A percentile compares a stretch with the other conserved stretches of the same genome.
Conservation (phyloP, 2,888 invertebrate genomes). For the Panzeria rudis region DNA sequence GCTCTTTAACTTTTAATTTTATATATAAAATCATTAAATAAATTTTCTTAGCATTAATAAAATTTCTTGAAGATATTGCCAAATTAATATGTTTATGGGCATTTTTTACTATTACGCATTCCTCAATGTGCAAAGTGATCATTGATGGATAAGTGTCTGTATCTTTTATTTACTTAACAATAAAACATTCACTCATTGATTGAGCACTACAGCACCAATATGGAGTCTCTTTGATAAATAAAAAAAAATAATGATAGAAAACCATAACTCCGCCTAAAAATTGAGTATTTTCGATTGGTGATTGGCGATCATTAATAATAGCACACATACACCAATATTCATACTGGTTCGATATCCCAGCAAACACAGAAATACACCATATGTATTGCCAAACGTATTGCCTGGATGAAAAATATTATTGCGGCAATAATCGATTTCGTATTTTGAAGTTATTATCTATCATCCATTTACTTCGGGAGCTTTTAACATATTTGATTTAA, state of each 20-base stretch:
- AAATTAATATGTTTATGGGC: conserved; percentile 19
- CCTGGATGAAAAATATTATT: too few species aligned
- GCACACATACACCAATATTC: not conserved
- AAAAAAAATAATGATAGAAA: not conserved
- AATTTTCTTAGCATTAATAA: not conserved
- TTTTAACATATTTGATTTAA: too few species aligned
- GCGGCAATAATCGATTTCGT: too few species aligned
- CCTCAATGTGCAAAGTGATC: not conserved
- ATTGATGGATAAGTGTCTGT: not conserved
- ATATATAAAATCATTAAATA: not conserved
- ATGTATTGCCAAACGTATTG: too few species aligned
- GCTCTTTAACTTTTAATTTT: not conserved
- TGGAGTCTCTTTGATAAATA: conserved; percentile 10
- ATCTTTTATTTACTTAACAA: conserved; percentile 3
- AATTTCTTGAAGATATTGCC: not conserved
- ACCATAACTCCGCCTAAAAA: conserved; percentile 46
- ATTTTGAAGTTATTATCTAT: too few species aligned
- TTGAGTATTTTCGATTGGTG: conserved; percentile 35
- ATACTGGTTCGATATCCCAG: not conserved
- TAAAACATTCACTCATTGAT: conserved; percentile 23
- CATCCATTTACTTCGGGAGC: too few species aligned
- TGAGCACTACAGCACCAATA: conserved; percentile 7
- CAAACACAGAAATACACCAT: too few species aligned
- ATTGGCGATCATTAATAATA: conserved; percentile 43
- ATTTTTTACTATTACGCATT: not conserved